Evolutionary conservation across 2,113 vertebrate genomes (phyloP).

Genomic region (Bubo blakistoni): DNA sequence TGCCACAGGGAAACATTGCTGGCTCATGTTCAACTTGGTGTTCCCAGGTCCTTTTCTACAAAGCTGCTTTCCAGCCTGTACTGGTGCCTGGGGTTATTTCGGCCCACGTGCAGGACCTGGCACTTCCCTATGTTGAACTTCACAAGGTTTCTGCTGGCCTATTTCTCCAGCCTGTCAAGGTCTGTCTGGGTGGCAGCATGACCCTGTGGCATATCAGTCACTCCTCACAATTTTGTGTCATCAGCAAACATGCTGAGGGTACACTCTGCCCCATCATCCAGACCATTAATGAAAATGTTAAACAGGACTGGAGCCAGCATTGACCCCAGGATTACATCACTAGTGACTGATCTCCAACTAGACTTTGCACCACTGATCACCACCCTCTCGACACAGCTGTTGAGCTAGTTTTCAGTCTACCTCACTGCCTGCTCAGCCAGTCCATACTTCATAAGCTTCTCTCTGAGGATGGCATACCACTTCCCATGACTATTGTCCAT

Average conservation of each 20-base stretch:
- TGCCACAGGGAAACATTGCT: neutral
- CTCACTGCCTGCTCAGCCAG: neutral
- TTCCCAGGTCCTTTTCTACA: neutral
- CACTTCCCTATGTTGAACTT: neutral
- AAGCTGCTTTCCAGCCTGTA: neutral
- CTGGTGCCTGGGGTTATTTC: neutral
- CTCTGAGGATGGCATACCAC: neutral
- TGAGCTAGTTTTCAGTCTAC: neutral
- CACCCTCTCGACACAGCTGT: neutral
- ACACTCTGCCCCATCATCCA: neutral
- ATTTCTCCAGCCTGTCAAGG: neutral
- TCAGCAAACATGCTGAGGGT: neutral
- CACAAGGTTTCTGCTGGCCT: neutral
- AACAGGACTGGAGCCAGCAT: neutral
- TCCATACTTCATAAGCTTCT: neutral
- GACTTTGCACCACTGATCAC: neutral
- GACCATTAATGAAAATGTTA: neutral
- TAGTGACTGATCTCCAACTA: neutral
- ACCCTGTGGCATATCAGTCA: neutral
- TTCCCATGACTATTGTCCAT: neutral
- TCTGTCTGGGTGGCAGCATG: neutral
- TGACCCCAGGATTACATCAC: neutral
- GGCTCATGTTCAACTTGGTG: neutral
- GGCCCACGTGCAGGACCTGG: too few relatives aligned
- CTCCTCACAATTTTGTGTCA: neutral